phyloP scores from a whole-genome alignment of 1,140 invertebrate genomes.

The Drosophila quadrilineata region DNA sequence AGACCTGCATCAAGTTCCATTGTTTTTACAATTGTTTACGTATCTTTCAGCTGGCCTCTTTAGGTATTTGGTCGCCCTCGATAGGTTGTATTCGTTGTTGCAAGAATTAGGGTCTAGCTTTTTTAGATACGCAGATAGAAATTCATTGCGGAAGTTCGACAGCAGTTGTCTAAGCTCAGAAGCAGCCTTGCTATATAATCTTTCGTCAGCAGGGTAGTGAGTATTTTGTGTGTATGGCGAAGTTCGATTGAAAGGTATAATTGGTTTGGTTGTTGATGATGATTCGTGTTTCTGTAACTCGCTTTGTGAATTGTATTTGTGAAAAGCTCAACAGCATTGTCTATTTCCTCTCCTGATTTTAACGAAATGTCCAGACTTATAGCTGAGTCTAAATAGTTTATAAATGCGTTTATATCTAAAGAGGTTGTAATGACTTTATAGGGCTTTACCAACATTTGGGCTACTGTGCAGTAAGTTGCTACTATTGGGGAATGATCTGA shows the following conservation, averaged over 20 bases:
- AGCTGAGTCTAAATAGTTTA: slow-evolving; percentile 18
- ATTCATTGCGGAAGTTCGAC: background rate
- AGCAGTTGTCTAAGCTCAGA: background rate
- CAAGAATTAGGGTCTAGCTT: slow-evolving; percentile 1
- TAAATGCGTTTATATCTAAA: slow-evolving; percentile 34
- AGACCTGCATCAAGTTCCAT: slow-evolving; percentile 7
- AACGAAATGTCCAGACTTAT: slow-evolving; percentile 21
- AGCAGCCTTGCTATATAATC: background rate
- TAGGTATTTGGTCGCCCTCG: slow-evolving; percentile 9
- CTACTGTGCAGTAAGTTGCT: slow-evolving; percentile 13
- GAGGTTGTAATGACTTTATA: slow-evolving; percentile 10
- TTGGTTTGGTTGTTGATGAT: background rate
- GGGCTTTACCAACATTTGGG: slow-evolving; percentile 4
- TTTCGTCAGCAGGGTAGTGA: no score
- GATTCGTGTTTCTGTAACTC: background rate
- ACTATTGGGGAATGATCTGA: slow-evolving; percentile 16
- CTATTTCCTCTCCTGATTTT: slow-evolving; percentile 21
- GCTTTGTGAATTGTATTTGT: slow-evolving; percentile 27
- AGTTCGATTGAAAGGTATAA: background rate
- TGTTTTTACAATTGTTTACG: background rate
- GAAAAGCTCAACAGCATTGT: no score
- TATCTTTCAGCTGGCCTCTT: slow-evolving; percentile 1
- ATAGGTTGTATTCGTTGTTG: slow-evolving; percentile 20
- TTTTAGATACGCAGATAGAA: background rate
- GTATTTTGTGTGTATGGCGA: slow-evolving; percentile 5